These are phyloP conservation scores for Spinus olivaceus DNA, from an alignment of 2,797 vertebrate species.

Conservation along the genomic window DNA sequence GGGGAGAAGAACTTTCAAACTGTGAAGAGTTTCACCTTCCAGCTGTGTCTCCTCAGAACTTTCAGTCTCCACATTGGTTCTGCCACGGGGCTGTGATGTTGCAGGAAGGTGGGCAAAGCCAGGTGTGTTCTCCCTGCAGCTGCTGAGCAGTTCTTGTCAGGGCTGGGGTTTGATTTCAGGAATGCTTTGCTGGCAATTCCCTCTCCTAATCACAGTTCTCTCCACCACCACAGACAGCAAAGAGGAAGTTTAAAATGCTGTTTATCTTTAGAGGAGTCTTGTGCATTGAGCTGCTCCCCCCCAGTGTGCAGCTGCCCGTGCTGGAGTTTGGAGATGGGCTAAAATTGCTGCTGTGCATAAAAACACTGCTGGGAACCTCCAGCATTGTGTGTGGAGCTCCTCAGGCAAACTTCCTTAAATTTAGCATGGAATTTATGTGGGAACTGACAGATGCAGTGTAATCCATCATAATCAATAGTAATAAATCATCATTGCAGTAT, in stretches of 20 bases:
- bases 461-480: not conserved
- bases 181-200: not conserved
- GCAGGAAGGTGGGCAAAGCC: not conserved
- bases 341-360: not conserved
- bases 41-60: not conserved
- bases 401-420: not conserved
- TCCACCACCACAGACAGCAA: not conserved
- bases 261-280: not conserved
- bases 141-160: not conserved
- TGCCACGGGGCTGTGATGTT: accelerated
- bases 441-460: not conserved
- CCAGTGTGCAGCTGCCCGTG: not conserved
- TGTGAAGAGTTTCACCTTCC: not conserved
- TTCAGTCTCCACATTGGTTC: not conserved
- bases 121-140: not conserved
- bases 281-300: not conserved
- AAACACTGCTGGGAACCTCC: not conserved
- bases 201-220: not conserved
- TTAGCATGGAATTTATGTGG: not conserved
- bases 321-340: not conserved
- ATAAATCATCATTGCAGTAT: not conserved
- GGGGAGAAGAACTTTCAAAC: not conserved
- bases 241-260: not conserved
- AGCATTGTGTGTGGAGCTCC: not conserved
- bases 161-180: not conserved